phyloP scores from a whole-genome alignment of 2,888 invertebrate species.

The Plemyria rubiginata region DNA sequence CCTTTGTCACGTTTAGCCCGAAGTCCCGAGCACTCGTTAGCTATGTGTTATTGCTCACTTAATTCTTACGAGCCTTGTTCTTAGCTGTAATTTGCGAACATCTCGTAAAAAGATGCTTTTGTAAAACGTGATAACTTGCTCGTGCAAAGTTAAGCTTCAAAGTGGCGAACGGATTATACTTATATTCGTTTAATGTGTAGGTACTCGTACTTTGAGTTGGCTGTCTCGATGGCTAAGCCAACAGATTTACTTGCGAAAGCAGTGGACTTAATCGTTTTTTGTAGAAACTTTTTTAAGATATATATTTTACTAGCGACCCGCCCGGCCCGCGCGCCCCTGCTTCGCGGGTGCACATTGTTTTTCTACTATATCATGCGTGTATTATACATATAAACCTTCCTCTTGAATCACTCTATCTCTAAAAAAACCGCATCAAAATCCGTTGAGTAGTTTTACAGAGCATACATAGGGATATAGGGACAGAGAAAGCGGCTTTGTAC shows the following conservation, averaged over 20 bases:
- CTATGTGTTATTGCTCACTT: slow-evolving; percentile 65
- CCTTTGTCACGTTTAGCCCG: slow-evolving; percentile 60
- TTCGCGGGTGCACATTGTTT: too few relatives aligned
- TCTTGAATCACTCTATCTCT: too few relatives aligned
- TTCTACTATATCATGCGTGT: too few relatives aligned
- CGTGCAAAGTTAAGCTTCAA: slow-evolving; percentile 29
- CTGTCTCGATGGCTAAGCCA: slow-evolving; percentile 7
- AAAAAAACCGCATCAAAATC: too few relatives aligned
- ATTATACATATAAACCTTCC: too few relatives aligned
- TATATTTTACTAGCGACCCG: too few relatives aligned
- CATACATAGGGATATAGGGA: too few relatives aligned
- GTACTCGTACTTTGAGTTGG: slow-evolving; percentile 12
- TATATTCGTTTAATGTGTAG: slow-evolving; percentile 26
- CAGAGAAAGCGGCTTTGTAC: too few relatives aligned
- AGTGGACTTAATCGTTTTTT: not conserved
- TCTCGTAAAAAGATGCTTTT: slow-evolving; percentile 47
- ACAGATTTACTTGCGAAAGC: not conserved
- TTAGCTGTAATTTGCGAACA: slow-evolving; percentile 53
- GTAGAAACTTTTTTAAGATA: not conserved
- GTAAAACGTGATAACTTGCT: slow-evolving; percentile 45
- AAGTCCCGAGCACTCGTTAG: slow-evolving; percentile 58
- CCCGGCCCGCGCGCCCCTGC: too few relatives aligned
- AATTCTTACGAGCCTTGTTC: slow-evolving; percentile 58
- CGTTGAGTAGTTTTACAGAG: too few relatives aligned
- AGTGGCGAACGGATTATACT: slow-evolving; percentile 29